Conservation (phyloP, 2,113 vertebrate genomes). For the Butastur rufipennis region DNA sequence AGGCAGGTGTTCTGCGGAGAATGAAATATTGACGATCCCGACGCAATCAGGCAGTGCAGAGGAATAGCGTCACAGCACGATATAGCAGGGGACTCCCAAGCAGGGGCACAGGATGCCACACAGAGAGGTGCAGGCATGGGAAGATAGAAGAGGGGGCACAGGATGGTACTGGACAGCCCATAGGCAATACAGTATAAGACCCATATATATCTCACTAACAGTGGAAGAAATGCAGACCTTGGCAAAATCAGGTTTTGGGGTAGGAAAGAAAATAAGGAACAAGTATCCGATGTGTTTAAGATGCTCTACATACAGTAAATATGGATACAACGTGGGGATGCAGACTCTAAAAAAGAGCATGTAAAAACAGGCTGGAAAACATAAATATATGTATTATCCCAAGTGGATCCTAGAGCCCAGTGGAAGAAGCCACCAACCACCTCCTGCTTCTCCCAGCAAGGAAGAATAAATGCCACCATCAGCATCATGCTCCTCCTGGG, state of each 20-base stretch:
- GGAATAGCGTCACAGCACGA: accelerated
- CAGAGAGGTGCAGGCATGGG: not conserved
- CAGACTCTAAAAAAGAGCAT: not conserved
- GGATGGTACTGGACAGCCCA: not conserved
- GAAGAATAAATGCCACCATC: not conserved
- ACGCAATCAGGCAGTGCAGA: accelerated
- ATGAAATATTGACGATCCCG: not conserved
- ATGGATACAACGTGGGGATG: accelerated
- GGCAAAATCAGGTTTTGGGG: not conserved
- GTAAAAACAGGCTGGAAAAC: not conserved
- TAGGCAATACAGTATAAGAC: not conserved
- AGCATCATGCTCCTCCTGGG: not conserved
- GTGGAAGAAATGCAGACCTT: not conserved
- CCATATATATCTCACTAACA: not conserved
- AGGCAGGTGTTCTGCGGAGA: not conserved
- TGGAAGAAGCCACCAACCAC: not conserved
- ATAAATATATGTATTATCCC: not conserved
- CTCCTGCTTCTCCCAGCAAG: not conserved
- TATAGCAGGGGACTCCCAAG: not conserved
- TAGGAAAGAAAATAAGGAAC: not conserved
- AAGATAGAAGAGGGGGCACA: not conserved
- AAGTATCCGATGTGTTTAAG: not conserved
- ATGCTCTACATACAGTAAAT: accelerated
- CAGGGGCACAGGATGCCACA: not conserved
- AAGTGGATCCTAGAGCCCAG: not conserved